phyloP scores from a whole-genome alignment of 1,140 invertebrate species.

The Rhizoglyphus robini region DNA sequence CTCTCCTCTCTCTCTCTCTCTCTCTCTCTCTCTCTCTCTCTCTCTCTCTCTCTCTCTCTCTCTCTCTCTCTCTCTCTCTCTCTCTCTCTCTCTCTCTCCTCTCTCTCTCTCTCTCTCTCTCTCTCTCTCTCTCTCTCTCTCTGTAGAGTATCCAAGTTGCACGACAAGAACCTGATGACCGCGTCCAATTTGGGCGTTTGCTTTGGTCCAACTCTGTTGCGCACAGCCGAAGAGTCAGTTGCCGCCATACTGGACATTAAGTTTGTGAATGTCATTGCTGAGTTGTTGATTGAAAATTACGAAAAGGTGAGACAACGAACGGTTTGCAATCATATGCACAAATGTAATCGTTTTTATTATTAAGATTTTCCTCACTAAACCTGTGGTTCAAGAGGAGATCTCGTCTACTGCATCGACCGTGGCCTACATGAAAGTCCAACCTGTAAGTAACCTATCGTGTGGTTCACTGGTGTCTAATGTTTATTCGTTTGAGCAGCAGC shows the following conservation, averaged over 20 bases:
- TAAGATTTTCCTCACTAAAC: constrained; percentile 24
- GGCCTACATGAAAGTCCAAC: too few species aligned
- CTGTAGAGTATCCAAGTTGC: constrained; percentile 61
- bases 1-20: constrained; percentile 30
- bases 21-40: constrained; percentile 31
- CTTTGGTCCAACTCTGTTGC: constrained; percentile 88
- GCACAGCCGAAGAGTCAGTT: constrained; percentile 87
- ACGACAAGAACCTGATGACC: constrained; percentile 91
- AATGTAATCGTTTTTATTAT: neutral
- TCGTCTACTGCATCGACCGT: neutral
- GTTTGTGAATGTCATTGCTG: constrained; percentile 94
- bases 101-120: constrained; percentile 30
- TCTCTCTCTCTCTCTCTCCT: constrained; percentile 32
- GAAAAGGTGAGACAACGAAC: constrained; percentile 46
- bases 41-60: constrained; percentile 30
- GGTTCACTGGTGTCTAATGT: too few species aligned
- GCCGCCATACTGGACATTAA: constrained; percentile 96
- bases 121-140: constrained; percentile 30
- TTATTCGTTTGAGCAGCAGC: too few species aligned
- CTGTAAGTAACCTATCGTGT: too few species aligned
- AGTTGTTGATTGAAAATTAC: constrained; percentile 86
- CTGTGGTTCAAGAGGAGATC: neutral
- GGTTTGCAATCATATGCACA: neutral
- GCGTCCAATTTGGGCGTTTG: constrained; percentile 93
- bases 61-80: constrained; percentile 31